These are phyloP conservation scores for Rosalia funebris DNA, from an alignment of 2,888 invertebrate species.

Conservation along the genomic window DNA sequence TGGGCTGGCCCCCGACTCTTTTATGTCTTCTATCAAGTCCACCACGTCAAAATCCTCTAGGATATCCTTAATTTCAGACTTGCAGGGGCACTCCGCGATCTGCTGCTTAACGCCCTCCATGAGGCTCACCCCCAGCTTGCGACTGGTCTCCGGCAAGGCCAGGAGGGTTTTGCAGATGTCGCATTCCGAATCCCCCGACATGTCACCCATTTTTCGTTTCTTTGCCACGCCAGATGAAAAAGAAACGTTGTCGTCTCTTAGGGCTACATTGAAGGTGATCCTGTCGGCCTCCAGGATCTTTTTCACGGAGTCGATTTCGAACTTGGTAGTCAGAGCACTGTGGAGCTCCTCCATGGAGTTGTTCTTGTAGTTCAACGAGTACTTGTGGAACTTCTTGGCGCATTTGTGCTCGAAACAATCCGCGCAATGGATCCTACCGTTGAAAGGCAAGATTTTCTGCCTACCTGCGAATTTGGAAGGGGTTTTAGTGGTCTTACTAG, in stretches of 20 bases:
- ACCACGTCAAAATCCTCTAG: slow-evolving; percentile 20
- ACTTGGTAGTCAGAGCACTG: slow-evolving; percentile 14
- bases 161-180: slow-evolving; percentile 11
- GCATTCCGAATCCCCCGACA: slow-evolving; percentile 3
- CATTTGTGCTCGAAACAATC: slow-evolving; percentile 21
- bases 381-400: slow-evolving; percentile 23
- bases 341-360: slow-evolving; percentile 16
- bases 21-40: slow-evolving; percentile 14
- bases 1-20: neutral
- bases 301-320: slow-evolving; percentile 20
- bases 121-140: slow-evolving; percentile 1
- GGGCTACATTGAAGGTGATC: slow-evolving; percentile 8
- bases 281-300: slow-evolving; percentile 17
- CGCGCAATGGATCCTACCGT: slow-evolving; percentile 17
- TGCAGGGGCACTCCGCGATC: slow-evolving; percentile 12
- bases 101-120: slow-evolving; percentile 10
- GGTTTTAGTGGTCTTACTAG: no score
- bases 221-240: neutral
- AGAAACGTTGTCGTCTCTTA: neutral
- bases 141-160: slow-evolving; percentile 2
- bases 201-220: slow-evolving; percentile 7
- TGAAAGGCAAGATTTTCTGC: slow-evolving; percentile 19
- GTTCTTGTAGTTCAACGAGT: slow-evolving; percentile 19
- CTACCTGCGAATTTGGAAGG: neutral
- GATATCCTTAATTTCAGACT: slow-evolving; percentile 12